phyloP scores from a whole-genome alignment of 2,113 vertebrate genomes.

The Nesoenas mayeri region DNA sequence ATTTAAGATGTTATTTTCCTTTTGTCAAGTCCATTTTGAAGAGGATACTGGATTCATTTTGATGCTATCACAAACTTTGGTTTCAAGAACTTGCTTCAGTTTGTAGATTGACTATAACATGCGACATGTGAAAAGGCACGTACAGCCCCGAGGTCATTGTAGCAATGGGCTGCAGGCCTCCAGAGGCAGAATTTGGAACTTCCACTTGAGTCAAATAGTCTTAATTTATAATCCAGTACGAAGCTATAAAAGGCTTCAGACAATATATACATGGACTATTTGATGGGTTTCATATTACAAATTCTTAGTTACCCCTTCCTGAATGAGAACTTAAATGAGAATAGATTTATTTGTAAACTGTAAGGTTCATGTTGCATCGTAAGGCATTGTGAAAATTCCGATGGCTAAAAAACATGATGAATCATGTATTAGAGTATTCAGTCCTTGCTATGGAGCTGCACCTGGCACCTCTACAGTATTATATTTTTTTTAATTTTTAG shows the following conservation, averaged over 20 bases:
- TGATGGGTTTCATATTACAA: neutral
- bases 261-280: neutral
- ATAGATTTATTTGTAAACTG: neutral
- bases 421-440: neutral
- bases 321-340: neutral
- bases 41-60: neutral
- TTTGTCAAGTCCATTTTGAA: neutral
- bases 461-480: neutral
- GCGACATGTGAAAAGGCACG: fast-evolving
- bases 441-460: neutral
- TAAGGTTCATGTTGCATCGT: neutral
- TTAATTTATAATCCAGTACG: neutral
- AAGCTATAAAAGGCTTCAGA: neutral
- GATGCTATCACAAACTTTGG: neutral
- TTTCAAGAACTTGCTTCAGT: neutral
- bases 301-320: neutral
- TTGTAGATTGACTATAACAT: neutral
- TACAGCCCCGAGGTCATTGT: neutral
- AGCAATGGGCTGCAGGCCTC: neutral
- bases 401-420: neutral
- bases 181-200: neutral
- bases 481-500: neutral
- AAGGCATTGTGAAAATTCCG: neutral
- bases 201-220: neutral
- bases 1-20: neutral